Evolutionary conservation across 1,140 invertebrate genomes (phyloP).

Genomic region (Mylabris phalerata): DNA sequence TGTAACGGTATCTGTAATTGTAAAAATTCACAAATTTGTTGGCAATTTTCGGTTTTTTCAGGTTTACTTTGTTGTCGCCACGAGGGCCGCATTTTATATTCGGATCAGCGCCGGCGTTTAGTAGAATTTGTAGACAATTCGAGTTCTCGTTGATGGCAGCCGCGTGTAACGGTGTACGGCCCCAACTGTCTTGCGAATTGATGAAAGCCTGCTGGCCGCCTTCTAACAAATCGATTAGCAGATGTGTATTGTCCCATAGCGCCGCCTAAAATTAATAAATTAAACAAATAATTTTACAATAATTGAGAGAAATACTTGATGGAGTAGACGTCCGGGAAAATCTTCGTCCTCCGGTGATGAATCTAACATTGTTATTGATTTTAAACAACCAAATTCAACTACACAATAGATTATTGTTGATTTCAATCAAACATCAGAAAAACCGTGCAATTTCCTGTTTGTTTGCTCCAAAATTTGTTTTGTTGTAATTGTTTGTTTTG

Average conservation of each 20-base stretch:
- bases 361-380: constrained; percentile 47
- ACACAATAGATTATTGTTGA: no score
- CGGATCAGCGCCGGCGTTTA: constrained; percentile 67
- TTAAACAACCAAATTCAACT: no score
- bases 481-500: no score
- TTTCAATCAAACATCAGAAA: no score
- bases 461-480: no score
- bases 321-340: constrained; percentile 68
- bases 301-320: constrained; percentile 54
- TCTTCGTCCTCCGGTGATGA: constrained; percentile 70
- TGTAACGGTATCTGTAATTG: constrained; percentile 66
- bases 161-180: constrained; percentile 75
- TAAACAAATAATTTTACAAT: constrained; percentile 4
- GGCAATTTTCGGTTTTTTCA: not conserved
- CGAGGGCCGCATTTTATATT: constrained; percentile 61
- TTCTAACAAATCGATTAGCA: constrained; percentile 73
- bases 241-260: constrained; percentile 84
- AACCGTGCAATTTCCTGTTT: no score
- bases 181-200: constrained; percentile 70
- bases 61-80: constrained; percentile 50
- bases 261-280: constrained; percentile 56
- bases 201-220: constrained; percentile 62
- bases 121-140: constrained; percentile 66
- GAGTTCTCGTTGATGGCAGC: constrained; percentile 81
- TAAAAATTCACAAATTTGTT: not conserved